These are phyloP conservation scores for Microplitis mediator DNA, from an alignment of 1,140 invertebrate genomes.

Conservation along the genomic window DNA sequence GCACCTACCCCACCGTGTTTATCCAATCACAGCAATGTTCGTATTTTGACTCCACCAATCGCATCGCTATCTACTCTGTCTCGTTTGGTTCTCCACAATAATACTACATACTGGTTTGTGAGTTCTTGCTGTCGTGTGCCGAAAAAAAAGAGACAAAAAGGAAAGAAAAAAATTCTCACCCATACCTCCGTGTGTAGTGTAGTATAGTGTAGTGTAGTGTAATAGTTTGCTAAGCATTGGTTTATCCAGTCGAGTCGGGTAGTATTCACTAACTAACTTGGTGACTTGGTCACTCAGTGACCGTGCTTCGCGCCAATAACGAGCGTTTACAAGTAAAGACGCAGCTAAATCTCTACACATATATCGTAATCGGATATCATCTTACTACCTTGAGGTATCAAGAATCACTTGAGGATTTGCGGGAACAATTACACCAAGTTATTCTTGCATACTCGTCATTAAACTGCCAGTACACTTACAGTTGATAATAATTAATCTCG, in stretches of 20 bases:
- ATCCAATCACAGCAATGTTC: slow-evolving; percentile 41
- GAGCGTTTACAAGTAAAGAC: neutral
- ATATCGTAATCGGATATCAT: too few species aligned
- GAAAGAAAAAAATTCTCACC: slow-evolving; percentile 18
- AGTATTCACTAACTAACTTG: slow-evolving; percentile 39
- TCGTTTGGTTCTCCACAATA: neutral
- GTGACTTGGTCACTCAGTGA: slow-evolving; percentile 50
- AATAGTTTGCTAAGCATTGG: slow-evolving; percentile 16
- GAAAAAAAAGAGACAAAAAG: slow-evolving; percentile 33
- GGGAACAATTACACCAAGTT: too few species aligned
- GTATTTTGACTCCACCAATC: slow-evolving; percentile 20
- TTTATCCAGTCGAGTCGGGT: slow-evolving; percentile 12
- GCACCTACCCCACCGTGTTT: slow-evolving; percentile 44
- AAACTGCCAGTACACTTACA: too few species aligned
- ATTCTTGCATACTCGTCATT: too few species aligned
- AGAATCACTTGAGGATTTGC: too few species aligned
- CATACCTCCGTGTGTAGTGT: neutral
- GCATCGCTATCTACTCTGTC: slow-evolving; percentile 45
- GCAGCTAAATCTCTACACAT: too few species aligned
- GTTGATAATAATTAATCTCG: too few species aligned
- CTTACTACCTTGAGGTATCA: too few species aligned
- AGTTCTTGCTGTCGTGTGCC: slow-evolving; percentile 17
- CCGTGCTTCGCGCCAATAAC: slow-evolving; percentile 29
- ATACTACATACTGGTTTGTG: slow-evolving; percentile 17
- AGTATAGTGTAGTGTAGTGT: neutral